These are phyloP conservation scores for Athalia rosae DNA, from an alignment of 2,888 invertebrate genomes.

Conservation along the genomic window DNA sequence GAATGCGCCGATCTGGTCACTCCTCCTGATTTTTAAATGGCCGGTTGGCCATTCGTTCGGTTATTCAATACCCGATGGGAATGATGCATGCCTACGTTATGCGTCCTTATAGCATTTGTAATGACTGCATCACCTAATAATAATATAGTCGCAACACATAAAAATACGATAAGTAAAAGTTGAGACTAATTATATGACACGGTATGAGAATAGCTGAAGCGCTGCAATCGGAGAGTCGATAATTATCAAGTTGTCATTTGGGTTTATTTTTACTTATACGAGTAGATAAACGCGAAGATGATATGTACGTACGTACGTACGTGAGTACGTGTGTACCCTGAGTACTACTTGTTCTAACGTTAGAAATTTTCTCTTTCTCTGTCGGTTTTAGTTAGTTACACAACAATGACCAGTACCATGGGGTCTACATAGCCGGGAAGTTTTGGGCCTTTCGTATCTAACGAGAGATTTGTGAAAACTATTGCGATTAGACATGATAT, in stretches of 20 bases:
- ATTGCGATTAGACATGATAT: background rate
- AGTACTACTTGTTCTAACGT: too few relatives aligned
- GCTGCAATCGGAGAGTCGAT: too few relatives aligned
- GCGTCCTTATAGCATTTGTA: conserved; percentile 60
- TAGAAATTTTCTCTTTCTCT: too few relatives aligned
- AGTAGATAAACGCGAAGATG: background rate
- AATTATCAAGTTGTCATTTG: too few relatives aligned
- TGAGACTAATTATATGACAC: too few relatives aligned
- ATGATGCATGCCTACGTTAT: conserved; percentile 69
- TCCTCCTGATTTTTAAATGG: background rate
- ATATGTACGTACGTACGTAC: background rate
- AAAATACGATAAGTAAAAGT: too few relatives aligned
- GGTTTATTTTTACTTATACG: background rate
- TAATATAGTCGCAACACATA: background rate
- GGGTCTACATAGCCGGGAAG: background rate
- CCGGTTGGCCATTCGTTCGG: background rate
- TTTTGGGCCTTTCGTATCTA: background rate
- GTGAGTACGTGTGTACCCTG: background rate
- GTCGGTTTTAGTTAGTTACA: too few relatives aligned
- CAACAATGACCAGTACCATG: too few relatives aligned
- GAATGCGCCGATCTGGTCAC: background rate
- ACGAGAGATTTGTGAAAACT: background rate
- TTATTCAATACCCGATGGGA: conserved; percentile 17
- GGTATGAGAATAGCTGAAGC: too few relatives aligned
- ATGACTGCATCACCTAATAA: conserved; percentile 55